These are phyloP conservation scores for Archips xylosteana DNA, from an alignment of 2,888 invertebrate genomes.

Conservation along the genomic window DNA sequence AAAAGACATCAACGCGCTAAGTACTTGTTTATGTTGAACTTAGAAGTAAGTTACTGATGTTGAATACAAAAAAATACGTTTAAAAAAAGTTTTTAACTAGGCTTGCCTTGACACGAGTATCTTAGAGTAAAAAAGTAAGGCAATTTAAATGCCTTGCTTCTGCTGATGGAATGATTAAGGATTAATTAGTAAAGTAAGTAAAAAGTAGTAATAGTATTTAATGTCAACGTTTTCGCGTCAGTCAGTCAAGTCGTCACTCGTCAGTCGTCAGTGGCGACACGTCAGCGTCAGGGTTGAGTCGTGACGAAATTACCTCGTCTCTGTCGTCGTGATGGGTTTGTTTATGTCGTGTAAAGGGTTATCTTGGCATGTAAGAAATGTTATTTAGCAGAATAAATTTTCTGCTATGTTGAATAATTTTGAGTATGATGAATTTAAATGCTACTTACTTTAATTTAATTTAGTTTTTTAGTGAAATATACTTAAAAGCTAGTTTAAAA, in stretches of 20 bases:
- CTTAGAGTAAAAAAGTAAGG: not conserved
- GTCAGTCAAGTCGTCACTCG: slow-evolving; percentile 13
- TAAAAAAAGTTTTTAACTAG: not conserved
- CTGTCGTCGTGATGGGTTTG: slow-evolving; percentile 2
- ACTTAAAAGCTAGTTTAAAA: no score
- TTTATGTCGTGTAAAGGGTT: slow-evolving; percentile 17
- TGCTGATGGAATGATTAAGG: not conserved
- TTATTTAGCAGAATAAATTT: slow-evolving; percentile 11
- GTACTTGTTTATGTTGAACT: not conserved
- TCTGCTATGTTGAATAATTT: not conserved
- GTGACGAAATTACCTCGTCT: slow-evolving; percentile 30
- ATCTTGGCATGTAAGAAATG: not conserved
- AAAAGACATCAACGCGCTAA: not conserved
- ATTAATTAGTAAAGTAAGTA: not conserved
- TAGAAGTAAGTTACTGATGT: not conserved
- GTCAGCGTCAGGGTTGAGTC: slow-evolving; percentile 5
- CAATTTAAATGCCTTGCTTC: not conserved
- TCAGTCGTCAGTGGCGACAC: slow-evolving; percentile 13
- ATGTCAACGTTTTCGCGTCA: not conserved
- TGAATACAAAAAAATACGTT: not conserved
- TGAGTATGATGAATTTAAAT: no score
- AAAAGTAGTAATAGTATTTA: not conserved
- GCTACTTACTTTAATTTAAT: no score
- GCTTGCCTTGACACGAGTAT: not conserved
- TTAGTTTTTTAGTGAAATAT: no score